phyloP scores from a whole-genome alignment of 2,113 vertebrate genomes.

The Lepus americanus region DNA sequence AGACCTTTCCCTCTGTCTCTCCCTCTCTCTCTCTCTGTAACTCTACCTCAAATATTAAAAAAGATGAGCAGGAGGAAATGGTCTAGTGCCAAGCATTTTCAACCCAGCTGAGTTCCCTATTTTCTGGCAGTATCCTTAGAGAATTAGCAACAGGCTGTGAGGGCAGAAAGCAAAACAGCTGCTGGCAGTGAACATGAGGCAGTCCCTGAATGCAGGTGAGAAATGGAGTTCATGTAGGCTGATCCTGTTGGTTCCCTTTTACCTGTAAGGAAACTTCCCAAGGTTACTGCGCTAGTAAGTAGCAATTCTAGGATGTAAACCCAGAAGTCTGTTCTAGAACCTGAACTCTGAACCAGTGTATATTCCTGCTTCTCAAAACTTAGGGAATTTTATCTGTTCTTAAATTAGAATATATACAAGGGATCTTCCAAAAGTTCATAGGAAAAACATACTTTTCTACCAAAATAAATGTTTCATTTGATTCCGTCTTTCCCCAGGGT shows the following conservation, averaged over 20 bases:
- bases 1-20: too few species aligned
- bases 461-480: too few species aligned
- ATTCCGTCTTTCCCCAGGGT: too few species aligned
- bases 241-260: background rate
- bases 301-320: background rate
- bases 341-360: background rate
- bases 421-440: too few species aligned
- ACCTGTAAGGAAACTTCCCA: background rate
- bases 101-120: background rate
- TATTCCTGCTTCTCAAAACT: background rate
- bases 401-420: background rate
- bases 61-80: background rate
- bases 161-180: background rate
- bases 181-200: background rate
- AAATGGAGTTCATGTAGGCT: background rate
- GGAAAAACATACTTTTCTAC: too few species aligned
- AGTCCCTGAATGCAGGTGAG: too few species aligned
- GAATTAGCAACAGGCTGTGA: background rate
- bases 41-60: background rate
- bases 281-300: background rate
- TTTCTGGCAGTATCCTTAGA: background rate
- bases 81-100: background rate
- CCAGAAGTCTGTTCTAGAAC: background rate
- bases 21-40: too few species aligned
- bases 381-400: conserved; percentile 1